Evolutionary conservation across 2,888 invertebrate species (phyloP).

Genomic region (Prenolepis imparis): DNA sequence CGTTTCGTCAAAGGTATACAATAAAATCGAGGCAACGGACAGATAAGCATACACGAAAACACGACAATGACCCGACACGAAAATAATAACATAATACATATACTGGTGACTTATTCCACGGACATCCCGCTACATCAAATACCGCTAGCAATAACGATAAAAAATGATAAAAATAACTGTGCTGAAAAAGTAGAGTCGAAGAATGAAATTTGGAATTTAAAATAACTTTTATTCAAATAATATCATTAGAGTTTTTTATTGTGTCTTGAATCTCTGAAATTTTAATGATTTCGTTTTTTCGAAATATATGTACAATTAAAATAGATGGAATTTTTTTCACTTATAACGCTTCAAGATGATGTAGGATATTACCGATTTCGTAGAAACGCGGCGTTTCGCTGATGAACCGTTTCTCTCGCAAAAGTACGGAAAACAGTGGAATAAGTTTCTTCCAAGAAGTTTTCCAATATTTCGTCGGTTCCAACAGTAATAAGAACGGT

Average conservation of each 20-base stretch:
- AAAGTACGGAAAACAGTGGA: conserved; percentile 30
- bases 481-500: conserved; percentile 55
- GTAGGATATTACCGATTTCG: conserved; percentile 29
- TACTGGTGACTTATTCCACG: no score
- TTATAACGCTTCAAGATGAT: not conserved
- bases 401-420: conserved; percentile 42
- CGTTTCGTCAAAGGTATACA: no score
- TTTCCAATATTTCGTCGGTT: conserved; percentile 61
- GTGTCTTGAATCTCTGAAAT: not conserved
- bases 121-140: no score
- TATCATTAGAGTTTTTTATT: not conserved
- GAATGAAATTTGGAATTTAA: not conserved
- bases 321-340: not conserved
- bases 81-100: no score
- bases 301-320: not conserved
- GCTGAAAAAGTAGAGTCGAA: not conserved
- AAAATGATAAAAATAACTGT: not conserved
- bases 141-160: no score
- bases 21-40: no score
- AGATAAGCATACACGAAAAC: no score
- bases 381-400: not conserved
- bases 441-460: conserved; percentile 52
- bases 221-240: not conserved
- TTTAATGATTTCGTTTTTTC: not conserved
- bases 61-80: no score